phyloP scores from a whole-genome alignment of 2,797 vertebrate species.

The Hippoglossus hippoglossus region DNA sequence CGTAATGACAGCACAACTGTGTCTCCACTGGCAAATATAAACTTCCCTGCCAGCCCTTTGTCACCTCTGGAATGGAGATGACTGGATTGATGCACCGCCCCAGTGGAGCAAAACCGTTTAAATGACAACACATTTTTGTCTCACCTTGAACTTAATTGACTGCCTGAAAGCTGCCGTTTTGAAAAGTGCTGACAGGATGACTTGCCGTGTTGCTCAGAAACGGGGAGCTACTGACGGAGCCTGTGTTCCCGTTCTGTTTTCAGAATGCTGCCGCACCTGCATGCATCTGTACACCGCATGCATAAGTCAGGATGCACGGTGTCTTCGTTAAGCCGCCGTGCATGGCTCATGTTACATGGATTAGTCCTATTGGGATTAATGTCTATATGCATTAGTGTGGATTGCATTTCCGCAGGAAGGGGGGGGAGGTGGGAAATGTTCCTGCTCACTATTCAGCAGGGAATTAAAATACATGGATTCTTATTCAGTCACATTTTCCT shows the following conservation, averaged over 20 bases:
- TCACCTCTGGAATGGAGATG: constrained; percentile 71
- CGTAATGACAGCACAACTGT: constrained; percentile 43
- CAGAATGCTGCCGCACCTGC: constrained; percentile 42
- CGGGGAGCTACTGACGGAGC: constrained; percentile 46
- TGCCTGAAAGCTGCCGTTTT: constrained; percentile 73
- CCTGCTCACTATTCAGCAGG: constrained; percentile 9
- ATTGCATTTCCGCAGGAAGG: constrained; percentile 26
- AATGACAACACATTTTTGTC: constrained; percentile 80
- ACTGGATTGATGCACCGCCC: constrained; percentile 71
- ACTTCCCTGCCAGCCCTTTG: constrained; percentile 72
- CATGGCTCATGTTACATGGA: constrained; percentile 30
- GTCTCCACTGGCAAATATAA: constrained; percentile 65
- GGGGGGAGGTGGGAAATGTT: constrained; percentile 34
- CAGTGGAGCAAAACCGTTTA: constrained; percentile 76
- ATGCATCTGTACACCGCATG: constrained; percentile 16
- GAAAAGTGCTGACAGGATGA: constrained; percentile 78
- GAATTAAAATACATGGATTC: constrained; percentile 9
- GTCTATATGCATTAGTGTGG: constrained; percentile 45
- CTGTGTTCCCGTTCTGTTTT: constrained; percentile 44
- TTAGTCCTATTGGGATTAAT: constrained; percentile 43
- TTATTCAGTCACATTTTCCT: constrained; percentile 21
- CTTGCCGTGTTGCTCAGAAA: constrained; percentile 58
- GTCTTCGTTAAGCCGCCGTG: constrained; percentile 17
- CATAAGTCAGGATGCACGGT: background rate
- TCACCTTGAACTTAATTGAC: constrained; percentile 88